Evolutionary conservation across 2,797 vertebrate species (phyloP), one percentile per base, ranked within the genome.

Genomic region (Lindbergichthys nudifrons): DNA sequence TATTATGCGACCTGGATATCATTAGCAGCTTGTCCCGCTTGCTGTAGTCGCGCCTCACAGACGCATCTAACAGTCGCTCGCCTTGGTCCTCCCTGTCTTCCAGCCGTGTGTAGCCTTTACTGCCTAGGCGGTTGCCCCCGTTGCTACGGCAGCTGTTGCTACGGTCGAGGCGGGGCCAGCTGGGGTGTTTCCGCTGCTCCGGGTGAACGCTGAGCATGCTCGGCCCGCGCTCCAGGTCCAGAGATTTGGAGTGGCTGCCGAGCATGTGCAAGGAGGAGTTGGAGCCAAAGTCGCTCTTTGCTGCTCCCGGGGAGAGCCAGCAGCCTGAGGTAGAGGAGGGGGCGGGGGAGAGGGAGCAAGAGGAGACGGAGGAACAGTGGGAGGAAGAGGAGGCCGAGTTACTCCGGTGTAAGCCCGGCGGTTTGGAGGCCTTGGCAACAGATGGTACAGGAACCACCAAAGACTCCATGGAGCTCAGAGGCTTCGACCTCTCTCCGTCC

Each of bases 1-100:
- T 99, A 83, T 98, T 99, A 57, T 99, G 98, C 3, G 97, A 99
- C 84, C 96, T 95, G 10, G 98, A 99, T 81, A 99, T 99, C 98
- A 99, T 99, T 39, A 99, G 96, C 77, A 99, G 96, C 88, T 99
- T 99, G 87, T 99, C 98, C 39, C 97, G 96, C 88, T 99, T 98
- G 51, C 97, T 99, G 73, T 96, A 99, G 91, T 98, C 97, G 14
- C 96, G 95, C 81, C 95, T 96, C 11, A 69, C 68, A 4, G 95
- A 91, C 13, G 7, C 45, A 1, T 91, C 96, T 58, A 95, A 90
- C 82, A 96, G 82, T 58, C 95, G 93, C 81, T 98, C 97, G 92
- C 96, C 95, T 0, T 96, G 96, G 79, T 99, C 98, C 71, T 99
- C 98, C 86, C 97, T 96, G 92, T 99, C 96, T 90, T 99, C 97